Base-by-base conservation (phyloP, 2,113 vertebrate species). In the Pithys albifrons region DNA sequence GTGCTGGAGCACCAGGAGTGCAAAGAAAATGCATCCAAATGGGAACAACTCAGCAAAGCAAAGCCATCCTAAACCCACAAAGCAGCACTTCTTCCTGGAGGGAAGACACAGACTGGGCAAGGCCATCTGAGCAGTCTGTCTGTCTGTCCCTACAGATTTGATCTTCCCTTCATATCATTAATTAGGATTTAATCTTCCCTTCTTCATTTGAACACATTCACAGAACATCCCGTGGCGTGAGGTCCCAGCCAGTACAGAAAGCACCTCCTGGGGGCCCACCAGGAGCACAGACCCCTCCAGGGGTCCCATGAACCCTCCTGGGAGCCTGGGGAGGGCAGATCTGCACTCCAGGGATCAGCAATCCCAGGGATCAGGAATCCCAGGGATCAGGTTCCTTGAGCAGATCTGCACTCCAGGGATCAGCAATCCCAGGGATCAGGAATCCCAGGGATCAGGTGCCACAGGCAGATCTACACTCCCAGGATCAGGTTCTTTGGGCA, bases 1-100 rank as follows among this genome's bases (percentile, higher is more conserved):
- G 1, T 39, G 79, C 37, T 45, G 16, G 52, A 22, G 14, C 17
- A 5, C 41, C 1, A 0, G 25, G 71, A 73, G 25, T 0, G 29
- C 92, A 61, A 89, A 85, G 94, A 96, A 96, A 96, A 94, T 83
- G 93, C 95, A 95, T 93, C 96, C 72, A 27, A 14, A 51, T 15
- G 46, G 89, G 83, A 71, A 25, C 51, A 45, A 66, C 41, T 87
- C 18, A 81, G 61, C 10, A 6, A 69, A 75, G 59, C 84, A 67
- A 80, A 84, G 57, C 70, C 89, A n/a, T 72, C 89, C 81, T 48
- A 25, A 64, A 57, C 9, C 80, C 80, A 77, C 74, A 72, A 9
- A 89, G 91, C 94, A 89, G 89, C 15, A 0, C 69, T 67, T 76
- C 82, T 24, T 17, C 18, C 82, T 11, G 48, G 39, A 61, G 89